phyloP scores from a whole-genome alignment of 92 coral and sea anemone species.

The Epizoanthus illoricatus region DNA sequence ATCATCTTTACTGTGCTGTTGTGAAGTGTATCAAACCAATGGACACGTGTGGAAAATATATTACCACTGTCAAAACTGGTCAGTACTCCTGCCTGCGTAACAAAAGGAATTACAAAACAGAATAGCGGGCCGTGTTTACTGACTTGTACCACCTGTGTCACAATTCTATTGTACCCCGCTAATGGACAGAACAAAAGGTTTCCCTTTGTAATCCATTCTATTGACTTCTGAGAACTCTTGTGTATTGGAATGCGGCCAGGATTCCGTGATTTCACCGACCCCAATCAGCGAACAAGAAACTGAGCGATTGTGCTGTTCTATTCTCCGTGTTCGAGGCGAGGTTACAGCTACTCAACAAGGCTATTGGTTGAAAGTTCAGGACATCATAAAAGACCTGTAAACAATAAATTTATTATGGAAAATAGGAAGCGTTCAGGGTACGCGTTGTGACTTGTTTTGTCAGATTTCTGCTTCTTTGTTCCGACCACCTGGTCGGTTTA shows the following conservation, averaged over 20 bases:
- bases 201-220: neutral
- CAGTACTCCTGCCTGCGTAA: too few species aligned
- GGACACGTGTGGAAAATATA: too few species aligned
- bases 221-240: conserved; percentile 10
- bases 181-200: conserved; percentile 22
- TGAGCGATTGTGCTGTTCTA: too few species aligned
- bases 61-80: too few species aligned
- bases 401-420: neutral
- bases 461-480: neutral
- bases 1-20: too few species aligned
- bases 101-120: too few species aligned
- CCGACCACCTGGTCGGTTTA: conserved; percentile 8
- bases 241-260: conserved; percentile 41
- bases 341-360: neutral
- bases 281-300: too few species aligned
- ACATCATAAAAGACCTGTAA: neutral
- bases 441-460: neutral
- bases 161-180: neutral
- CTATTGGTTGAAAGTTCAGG: neutral
- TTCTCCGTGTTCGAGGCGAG: too few species aligned
- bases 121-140: too few species aligned
- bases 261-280: neutral
- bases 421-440: neutral
- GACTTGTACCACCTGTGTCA: conserved; percentile 1
- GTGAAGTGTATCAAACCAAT: too few species aligned